Conservation (phyloP, 2,888 invertebrate species). For the Himalopsyche anomala region DNA sequence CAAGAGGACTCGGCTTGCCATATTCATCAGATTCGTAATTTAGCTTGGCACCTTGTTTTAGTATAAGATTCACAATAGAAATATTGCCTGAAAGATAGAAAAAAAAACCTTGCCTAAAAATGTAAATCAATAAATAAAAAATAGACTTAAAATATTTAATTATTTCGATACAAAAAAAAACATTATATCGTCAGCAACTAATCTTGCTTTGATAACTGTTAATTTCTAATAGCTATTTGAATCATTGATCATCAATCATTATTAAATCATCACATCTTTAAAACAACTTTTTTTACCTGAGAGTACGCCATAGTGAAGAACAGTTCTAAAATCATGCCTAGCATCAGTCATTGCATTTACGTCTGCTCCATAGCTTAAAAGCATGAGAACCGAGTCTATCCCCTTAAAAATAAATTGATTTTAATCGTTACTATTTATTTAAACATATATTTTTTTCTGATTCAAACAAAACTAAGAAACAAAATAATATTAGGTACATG, state of each 20-base stretch:
- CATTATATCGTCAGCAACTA: no score
- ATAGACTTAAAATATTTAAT: no score
- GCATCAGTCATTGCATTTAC: slow-evolving; percentile 91
- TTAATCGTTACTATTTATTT: no score
- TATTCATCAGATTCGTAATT: slow-evolving; percentile 80
- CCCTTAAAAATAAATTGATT: slow-evolving; percentile 75
- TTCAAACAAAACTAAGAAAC: not conserved
- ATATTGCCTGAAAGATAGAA: slow-evolving; percentile 75
- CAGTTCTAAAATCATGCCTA: slow-evolving; percentile 91
- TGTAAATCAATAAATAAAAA: no score
- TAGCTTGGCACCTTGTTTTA: slow-evolving; percentile 88
- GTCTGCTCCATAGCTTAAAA: slow-evolving; percentile 89
- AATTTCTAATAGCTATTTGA: not conserved
- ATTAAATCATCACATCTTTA: not conserved
- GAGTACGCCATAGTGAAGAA: slow-evolving; percentile 91
- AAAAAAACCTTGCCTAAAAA: not conserved
- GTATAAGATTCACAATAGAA: slow-evolving; percentile 85
- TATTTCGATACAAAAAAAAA: no score
- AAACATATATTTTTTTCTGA: no score
- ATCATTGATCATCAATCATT: not conserved
- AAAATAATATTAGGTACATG: not conserved
- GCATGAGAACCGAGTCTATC: slow-evolving; percentile 84
- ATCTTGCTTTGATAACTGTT: no score
- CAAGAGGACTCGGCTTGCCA: slow-evolving; percentile 87
- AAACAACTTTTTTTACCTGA: slow-evolving; percentile 77